Evolutionary conservation across 2,888 invertebrate genomes (phyloP).

Genomic region (Pediacus dermestoides): DNA sequence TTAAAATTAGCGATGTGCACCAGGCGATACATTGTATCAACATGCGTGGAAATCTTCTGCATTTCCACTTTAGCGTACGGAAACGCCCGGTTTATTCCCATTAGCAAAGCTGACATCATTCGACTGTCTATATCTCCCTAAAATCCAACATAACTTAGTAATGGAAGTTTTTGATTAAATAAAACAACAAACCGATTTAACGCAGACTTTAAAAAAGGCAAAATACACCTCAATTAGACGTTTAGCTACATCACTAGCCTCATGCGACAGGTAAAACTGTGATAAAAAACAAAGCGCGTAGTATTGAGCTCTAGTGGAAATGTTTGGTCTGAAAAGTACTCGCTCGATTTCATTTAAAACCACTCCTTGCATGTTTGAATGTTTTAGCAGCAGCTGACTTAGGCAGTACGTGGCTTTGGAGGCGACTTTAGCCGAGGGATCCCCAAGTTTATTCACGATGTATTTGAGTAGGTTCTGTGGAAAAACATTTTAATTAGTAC

Average conservation of each 20-base stretch:
- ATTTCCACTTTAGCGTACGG: slow-evolving; percentile 71
- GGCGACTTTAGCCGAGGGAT: slow-evolving; percentile 83
- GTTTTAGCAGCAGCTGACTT: slow-evolving; percentile 74
- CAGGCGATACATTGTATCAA: slow-evolving; percentile 75
- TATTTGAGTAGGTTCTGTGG: slow-evolving; percentile 73
- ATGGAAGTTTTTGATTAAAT: slow-evolving; percentile 4
- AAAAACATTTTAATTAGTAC: no score
- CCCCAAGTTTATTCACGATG: slow-evolving; percentile 93
- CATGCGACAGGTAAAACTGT: slow-evolving; percentile 73
- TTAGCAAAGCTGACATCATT: slow-evolving; percentile 78
- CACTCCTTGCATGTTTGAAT: slow-evolving; percentile 88
- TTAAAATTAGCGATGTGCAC: slow-evolving; percentile 78
- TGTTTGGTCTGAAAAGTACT: slow-evolving; percentile 79
- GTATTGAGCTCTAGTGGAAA: slow-evolving; percentile 82
- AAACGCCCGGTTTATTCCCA: slow-evolving; percentile 80
- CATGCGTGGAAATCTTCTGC: slow-evolving; percentile 58
- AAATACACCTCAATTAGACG: slow-evolving; percentile 89
- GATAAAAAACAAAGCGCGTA: slow-evolving; percentile 90
- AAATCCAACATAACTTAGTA: slow-evolving; percentile 19
- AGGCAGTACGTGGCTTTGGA: slow-evolving; percentile 85
- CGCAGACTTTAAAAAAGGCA: slow-evolving; percentile 88
- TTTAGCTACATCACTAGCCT: slow-evolving; percentile 73
- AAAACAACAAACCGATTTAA: slow-evolving; percentile 63
- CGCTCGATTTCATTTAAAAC: slow-evolving; percentile 87
- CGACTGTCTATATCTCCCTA: slow-evolving; percentile 75